These are phyloP conservation scores for Acronicta psi DNA, from an alignment of 2,888 invertebrate genomes.

Conservation along the genomic window DNA sequence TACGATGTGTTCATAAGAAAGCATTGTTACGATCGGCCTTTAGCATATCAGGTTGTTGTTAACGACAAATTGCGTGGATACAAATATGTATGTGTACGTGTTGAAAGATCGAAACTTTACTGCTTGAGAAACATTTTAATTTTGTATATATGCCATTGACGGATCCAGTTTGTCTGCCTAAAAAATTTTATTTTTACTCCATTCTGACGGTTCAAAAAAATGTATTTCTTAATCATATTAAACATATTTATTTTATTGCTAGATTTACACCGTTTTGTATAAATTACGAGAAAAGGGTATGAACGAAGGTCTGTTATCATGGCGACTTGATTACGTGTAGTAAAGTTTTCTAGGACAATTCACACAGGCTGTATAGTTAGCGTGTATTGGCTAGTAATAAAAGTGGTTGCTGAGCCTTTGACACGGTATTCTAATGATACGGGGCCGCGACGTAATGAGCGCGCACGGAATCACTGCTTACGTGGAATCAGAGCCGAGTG, in stretches of 20 bases:
- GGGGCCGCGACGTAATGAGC: conserved; percentile 63
- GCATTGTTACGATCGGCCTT: conserved; percentile 81
- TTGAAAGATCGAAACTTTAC: conserved; percentile 65
- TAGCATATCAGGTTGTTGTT: conserved; percentile 74
- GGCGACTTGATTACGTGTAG: conserved; percentile 50
- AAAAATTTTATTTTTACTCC: conserved; percentile 71
- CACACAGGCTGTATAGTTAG: conserved; percentile 47
- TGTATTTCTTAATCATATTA: conserved; percentile 62
- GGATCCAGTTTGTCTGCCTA: conserved; percentile 65
- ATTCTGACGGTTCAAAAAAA: conserved; percentile 62
- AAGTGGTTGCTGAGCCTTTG: conserved; percentile 61
- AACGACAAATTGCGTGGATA: conserved; percentile 79
- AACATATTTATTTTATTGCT: conserved; percentile 59
- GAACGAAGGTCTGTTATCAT: conserved; percentile 59
- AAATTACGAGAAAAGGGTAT: conserved; percentile 41
- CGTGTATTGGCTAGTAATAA: conserved; percentile 64
- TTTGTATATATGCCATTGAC: conserved; percentile 65
- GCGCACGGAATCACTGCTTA: conserved; percentile 64
- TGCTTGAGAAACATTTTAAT: conserved; percentile 69
- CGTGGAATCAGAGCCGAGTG: conserved; percentile 61
- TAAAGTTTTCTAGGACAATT: conserved; percentile 57
- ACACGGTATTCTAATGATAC: conserved; percentile 59
- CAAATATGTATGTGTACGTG: conserved; percentile 61
- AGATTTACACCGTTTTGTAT: conserved; percentile 55
- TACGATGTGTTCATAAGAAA: conserved; percentile 82